These are phyloP conservation scores for Epinotia brunnichana DNA, from an alignment of 2,888 invertebrate species.

Conservation along the genomic window DNA sequence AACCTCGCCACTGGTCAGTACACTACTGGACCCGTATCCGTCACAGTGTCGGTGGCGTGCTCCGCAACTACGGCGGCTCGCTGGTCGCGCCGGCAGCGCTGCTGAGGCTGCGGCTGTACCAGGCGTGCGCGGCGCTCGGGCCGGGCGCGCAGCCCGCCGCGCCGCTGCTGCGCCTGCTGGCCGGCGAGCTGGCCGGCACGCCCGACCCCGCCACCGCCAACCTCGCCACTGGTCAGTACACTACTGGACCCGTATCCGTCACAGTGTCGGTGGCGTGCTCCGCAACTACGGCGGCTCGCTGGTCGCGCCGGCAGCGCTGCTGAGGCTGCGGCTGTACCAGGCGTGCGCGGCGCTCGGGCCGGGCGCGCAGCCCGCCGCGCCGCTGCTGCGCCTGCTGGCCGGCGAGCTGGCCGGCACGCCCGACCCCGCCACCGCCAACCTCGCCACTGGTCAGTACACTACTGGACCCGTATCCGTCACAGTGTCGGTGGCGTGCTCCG, in stretches of 20 bases:
- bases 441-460: conserved; percentile 88
- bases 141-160: conserved; percentile 83
- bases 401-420: too few relatives aligned
- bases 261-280: not conserved
- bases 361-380: conserved; percentile 84
- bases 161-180: conserved; percentile 92
- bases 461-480: too few relatives aligned
- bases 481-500: too few relatives aligned
- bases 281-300: too few relatives aligned
- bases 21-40: not conserved
- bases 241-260: not conserved
- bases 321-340: conserved; percentile 85
- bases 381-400: conserved; percentile 91
- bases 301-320: too few relatives aligned
- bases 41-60: not conserved
- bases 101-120: conserved; percentile 82
- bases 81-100: too few relatives aligned
- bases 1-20: conserved; percentile 90
- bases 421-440: conserved; percentile 81
- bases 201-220: conserved; percentile 74
- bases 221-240: conserved; percentile 89
- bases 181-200: conserved; percentile 17
- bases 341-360: conserved; percentile 79
- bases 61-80: too few relatives aligned
- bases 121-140: conserved; percentile 83